Conservation (phyloP, 2,113 vertebrate genomes). For the Pseudorasbora parva region DNA sequence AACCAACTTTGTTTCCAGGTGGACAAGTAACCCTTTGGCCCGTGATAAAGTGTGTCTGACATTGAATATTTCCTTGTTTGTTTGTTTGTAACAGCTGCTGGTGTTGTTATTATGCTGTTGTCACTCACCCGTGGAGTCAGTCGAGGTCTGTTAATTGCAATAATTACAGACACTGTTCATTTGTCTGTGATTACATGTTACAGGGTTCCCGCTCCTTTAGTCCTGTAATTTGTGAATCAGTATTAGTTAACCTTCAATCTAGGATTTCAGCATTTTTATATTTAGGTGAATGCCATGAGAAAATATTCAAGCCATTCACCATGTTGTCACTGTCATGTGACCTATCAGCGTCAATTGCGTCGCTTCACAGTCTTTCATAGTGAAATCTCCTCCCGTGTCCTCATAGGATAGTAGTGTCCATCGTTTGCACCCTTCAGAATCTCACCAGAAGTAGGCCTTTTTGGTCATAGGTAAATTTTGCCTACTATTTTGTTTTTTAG, state of each 20-base stretch:
- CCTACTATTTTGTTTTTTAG: too few relatives aligned
- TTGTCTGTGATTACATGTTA: constrained; percentile 48
- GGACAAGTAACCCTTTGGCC: constrained; percentile 6
- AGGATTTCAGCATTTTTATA: too few relatives aligned
- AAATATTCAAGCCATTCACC: too few relatives aligned
- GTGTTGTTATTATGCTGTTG: constrained; percentile 36
- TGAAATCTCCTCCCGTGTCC: too few relatives aligned
- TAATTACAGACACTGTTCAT: constrained; percentile 54
- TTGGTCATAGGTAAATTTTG: too few relatives aligned
- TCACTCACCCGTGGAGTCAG: constrained; percentile 48
- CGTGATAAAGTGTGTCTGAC: neutral
- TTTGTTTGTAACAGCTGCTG: constrained; percentile 39
- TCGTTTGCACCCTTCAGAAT: too few relatives aligned
- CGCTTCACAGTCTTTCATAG: too few relatives aligned
- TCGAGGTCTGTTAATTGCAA: constrained; percentile 55
- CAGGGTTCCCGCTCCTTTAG: constrained; percentile 26
- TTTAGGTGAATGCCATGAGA: too few relatives aligned
- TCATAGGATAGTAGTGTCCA: too few relatives aligned
- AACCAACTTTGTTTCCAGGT: neutral
- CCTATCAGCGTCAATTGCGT: too few relatives aligned
- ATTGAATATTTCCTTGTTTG: constrained; percentile 43
- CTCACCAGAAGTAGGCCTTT: too few relatives aligned
- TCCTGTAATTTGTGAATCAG: constrained; percentile 50
- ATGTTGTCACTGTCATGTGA: too few relatives aligned
- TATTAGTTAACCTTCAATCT: constrained; percentile 23